phyloP scores from a whole-genome alignment of 2,113 vertebrate species.

The Balaenoptera acutorostrata region DNA sequence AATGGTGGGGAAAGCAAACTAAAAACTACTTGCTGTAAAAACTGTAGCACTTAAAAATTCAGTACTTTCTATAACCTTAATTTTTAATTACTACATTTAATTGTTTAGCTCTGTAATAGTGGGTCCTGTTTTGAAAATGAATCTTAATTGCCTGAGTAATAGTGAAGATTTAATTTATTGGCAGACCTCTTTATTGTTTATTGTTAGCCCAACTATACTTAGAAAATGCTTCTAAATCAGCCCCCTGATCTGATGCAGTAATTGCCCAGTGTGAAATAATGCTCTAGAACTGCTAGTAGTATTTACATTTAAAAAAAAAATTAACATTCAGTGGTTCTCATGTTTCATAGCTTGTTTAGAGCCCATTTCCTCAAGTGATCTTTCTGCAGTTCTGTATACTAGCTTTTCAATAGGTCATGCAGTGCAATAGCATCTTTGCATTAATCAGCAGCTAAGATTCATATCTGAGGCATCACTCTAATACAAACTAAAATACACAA shows the following conservation, averaged over 20 bases:
- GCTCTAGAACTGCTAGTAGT: conserved; percentile 41
- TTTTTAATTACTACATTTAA: conserved; percentile 13
- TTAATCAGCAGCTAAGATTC: conserved; percentile 87
- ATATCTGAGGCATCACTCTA: conserved; percentile 74
- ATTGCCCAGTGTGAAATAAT: conserved; percentile 44
- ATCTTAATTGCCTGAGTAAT: not conserved
- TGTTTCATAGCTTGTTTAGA: conserved; percentile 84
- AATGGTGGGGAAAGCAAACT: not conserved
- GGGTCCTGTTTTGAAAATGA: conserved; percentile 23
- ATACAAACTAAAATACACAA: conserved; percentile 75
- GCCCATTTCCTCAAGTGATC: conserved; percentile 80
- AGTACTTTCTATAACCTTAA: conserved; percentile 7
- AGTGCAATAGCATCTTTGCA: conserved; percentile 80
- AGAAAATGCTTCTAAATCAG: not conserved
- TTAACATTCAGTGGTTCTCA: conserved; percentile 79
- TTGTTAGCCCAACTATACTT: conserved; percentile 6
- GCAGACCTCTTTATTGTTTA: not conserved
- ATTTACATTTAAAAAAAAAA: conserved; percentile 66
- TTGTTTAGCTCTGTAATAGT: conserved; percentile 49
- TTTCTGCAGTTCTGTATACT: conserved; percentile 81
- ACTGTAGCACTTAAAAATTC: not conserved
- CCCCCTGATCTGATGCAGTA: conserved; percentile 10
- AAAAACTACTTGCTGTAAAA: not conserved
- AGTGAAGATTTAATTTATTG: not conserved
- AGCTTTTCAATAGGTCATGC: conserved; percentile 74